Conservation (phyloP, 1,140 invertebrate genomes). For the Danaus melanippus region DNA sequence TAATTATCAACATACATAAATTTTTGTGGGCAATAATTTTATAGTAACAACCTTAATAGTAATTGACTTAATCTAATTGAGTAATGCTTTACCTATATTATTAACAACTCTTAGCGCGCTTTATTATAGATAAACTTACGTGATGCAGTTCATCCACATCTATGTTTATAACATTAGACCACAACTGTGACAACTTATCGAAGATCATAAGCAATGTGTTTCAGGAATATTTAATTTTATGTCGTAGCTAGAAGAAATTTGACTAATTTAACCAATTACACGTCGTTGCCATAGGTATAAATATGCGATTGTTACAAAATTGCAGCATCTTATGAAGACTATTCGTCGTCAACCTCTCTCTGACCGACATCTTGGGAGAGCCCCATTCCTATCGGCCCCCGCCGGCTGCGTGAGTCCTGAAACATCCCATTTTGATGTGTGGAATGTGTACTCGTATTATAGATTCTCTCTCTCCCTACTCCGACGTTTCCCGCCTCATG, state of each 20-base stretch:
- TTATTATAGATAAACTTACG: no score
- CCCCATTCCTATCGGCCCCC: slow-evolving; percentile 55
- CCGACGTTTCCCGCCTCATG: slow-evolving; percentile 13
- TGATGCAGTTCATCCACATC: no score
- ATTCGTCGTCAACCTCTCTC: slow-evolving; percentile 75
- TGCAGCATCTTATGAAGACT: slow-evolving; percentile 76
- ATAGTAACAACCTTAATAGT: no score
- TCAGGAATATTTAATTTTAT: no score
- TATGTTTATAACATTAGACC: no score
- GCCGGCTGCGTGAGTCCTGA: slow-evolving; percentile 62
- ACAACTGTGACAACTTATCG: no score
- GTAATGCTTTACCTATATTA: no score
- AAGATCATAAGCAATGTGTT: no score
- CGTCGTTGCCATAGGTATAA: slow-evolving; percentile 68
- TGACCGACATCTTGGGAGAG: slow-evolving; percentile 66
- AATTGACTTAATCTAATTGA: no score
- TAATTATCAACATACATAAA: no score
- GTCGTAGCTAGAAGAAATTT: background rate
- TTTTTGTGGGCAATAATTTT: no score
- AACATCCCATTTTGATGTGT: slow-evolving; percentile 62
- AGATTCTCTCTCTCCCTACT: slow-evolving; percentile 37
- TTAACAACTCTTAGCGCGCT: no score
- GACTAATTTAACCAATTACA: slow-evolving; percentile 51
- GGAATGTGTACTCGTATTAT: slow-evolving; percentile 61
- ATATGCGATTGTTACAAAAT: slow-evolving; percentile 69